phyloP scores from a whole-genome alignment of 2,888 invertebrate genomes.

The Eupeodes latifasciatus region DNA sequence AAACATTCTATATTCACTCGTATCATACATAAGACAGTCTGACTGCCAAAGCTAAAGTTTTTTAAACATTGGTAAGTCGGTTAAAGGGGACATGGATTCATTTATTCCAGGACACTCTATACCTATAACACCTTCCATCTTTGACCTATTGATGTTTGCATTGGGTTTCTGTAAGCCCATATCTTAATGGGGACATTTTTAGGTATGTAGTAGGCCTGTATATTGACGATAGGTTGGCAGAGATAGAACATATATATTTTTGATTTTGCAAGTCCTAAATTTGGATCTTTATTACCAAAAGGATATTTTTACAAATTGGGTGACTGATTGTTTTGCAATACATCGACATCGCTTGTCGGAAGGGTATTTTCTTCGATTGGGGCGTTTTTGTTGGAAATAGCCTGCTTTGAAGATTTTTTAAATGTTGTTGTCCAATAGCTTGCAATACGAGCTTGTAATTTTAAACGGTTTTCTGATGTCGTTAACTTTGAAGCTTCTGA shows the following conservation, averaged over 20 bases:
- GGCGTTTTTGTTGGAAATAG: conserved; percentile 60
- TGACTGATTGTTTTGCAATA: conserved; percentile 44
- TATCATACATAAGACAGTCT: neutral
- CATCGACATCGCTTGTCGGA: conserved; percentile 14
- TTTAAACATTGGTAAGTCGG: conserved; percentile 37
- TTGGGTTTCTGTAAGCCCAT: conserved; percentile 34
- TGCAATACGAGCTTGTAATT: conserved; percentile 79
- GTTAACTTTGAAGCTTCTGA: neutral
- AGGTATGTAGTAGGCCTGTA: neutral
- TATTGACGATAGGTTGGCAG: conserved; percentile 13
- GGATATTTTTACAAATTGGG: conserved; percentile 28
- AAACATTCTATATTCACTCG: no score
- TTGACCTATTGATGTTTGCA: conserved; percentile 72
- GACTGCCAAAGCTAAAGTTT: conserved; percentile 39
- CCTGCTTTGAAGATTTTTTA: conserved; percentile 64
- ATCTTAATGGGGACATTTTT: conserved; percentile 26
- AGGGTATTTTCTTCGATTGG: conserved; percentile 29
- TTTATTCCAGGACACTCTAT: conserved; percentile 37
- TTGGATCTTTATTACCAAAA: conserved; percentile 25
- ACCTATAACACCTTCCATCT: conserved; percentile 52
- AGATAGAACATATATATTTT: neutral
- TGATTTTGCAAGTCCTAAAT: neutral
- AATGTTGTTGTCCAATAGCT: conserved; percentile 80
- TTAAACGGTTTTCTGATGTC: conserved; percentile 23
- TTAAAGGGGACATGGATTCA: conserved; percentile 59